phyloP scores from a whole-genome alignment of 2,113 vertebrate species.

The Tragelaphus strepsiceros region DNA sequence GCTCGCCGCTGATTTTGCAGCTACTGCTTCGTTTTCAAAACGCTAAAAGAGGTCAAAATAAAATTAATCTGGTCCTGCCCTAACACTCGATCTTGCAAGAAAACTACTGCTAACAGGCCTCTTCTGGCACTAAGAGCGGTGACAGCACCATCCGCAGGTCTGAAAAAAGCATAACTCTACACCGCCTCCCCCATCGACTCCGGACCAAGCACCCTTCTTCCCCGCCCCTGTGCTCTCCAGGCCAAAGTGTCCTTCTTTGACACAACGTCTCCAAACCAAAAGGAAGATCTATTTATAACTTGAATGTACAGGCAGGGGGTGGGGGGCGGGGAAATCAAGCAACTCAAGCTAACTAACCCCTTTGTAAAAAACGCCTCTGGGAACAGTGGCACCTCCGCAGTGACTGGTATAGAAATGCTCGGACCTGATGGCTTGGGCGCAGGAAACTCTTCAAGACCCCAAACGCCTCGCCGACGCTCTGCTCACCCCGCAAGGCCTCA shows the following conservation, averaged over 20 bases:
- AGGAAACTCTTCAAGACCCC: background rate
- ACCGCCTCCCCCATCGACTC: background rate
- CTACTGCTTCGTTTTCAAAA: slow-evolving; percentile 48
- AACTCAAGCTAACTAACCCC: slow-evolving; percentile 24
- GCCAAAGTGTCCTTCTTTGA: slow-evolving; percentile 67
- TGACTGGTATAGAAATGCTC: background rate
- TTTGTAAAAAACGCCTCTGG: background rate
- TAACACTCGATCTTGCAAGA: slow-evolving; percentile 9
- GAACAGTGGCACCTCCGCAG: background rate
- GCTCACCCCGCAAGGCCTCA: slow-evolving; percentile 25
- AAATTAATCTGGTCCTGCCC: slow-evolving; percentile 2
- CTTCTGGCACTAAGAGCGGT: slow-evolving; percentile 53
- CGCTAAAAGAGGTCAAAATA: slow-evolving; percentile 42
- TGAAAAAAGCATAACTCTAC: slow-evolving; percentile 25
- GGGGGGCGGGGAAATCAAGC: background rate
- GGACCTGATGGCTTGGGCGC: background rate
- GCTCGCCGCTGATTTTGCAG: background rate
- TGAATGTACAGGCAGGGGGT: background rate
- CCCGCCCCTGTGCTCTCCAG: background rate
- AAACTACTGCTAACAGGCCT: slow-evolving; percentile 62
- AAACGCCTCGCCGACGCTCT: background rate
- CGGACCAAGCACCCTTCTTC: background rate
- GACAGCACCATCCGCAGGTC: slow-evolving; percentile 51
- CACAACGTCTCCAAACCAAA: slow-evolving; percentile 40
- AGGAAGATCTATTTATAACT: slow-evolving; percentile 66